A percentile compares a stretch with the other conserved stretches of the same genome.
Conservation (phyloP, 2,113 vertebrate species). For the Ictidomys tridecemlineatus region DNA sequence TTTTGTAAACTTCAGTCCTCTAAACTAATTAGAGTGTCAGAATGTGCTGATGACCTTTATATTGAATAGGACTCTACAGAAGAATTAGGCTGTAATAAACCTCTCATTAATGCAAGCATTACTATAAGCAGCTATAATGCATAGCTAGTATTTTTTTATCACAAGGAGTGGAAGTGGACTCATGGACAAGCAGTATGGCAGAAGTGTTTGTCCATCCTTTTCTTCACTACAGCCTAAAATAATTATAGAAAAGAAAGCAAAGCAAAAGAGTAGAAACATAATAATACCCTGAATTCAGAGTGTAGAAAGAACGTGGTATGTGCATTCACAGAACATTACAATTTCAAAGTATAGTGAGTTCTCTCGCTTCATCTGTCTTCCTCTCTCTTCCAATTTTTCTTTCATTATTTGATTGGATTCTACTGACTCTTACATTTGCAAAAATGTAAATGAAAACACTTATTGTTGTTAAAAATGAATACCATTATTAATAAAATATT, state of each 20-base stretch:
- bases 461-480: background rate
- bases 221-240: background rate
- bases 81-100: background rate
- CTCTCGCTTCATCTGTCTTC: background rate
- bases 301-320: background rate
- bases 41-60: constrained; percentile 22
- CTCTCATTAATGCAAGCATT: background rate
- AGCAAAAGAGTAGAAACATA: background rate
- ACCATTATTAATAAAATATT: background rate
- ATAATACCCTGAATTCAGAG: background rate
- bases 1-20: constrained; percentile 44
- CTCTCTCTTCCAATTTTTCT: background rate
- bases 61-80: background rate
- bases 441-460: background rate
- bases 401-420: background rate
- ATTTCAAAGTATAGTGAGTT: background rate
- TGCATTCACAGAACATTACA: background rate
- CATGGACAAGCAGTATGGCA: background rate
- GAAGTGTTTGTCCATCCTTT: background rate
- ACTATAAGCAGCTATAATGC: background rate
- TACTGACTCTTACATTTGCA: background rate
- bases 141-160: background rate
- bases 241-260: background rate
- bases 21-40: constrained; percentile 50
- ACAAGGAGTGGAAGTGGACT: background rate